phyloP scores from a whole-genome alignment of 2,113 vertebrate genomes.

The Raja brachyura region DNA sequence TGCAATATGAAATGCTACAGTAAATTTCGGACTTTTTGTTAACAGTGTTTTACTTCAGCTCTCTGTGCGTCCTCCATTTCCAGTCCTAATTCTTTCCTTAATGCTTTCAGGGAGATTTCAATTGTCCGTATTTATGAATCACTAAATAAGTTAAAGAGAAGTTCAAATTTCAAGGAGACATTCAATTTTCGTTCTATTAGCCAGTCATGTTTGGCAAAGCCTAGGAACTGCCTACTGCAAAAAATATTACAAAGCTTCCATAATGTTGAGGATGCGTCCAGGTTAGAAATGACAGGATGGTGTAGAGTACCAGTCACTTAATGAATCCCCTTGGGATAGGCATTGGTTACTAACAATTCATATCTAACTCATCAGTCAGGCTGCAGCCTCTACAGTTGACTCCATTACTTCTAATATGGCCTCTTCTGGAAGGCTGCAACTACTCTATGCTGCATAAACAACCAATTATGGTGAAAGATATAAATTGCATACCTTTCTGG shows the following conservation, averaged over 20 bases:
- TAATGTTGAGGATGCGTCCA: constrained; percentile 48
- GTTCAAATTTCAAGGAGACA: constrained; percentile 39
- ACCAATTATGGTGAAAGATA: constrained; percentile 57
- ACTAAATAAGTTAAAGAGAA: constrained; percentile 38
- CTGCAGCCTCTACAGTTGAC: constrained; percentile 53
- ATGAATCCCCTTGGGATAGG: constrained; percentile 68
- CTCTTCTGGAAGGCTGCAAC: constrained; percentile 49
- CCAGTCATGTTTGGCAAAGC: constrained; percentile 38
- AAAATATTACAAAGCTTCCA: constrained; percentile 38
- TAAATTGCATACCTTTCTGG: constrained; percentile 52
- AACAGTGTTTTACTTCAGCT: background rate
- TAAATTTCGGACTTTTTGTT: constrained; percentile 16
- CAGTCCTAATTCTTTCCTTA: constrained; percentile 30
- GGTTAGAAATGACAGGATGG: constrained; percentile 60
- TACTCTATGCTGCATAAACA: constrained; percentile 54
- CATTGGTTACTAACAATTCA: constrained; percentile 57
- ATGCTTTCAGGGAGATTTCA: constrained; percentile 38
- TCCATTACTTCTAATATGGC: constrained; percentile 48
- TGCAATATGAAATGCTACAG: background rate
- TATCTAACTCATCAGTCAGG: constrained; percentile 58
- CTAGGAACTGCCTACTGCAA: constrained; percentile 32
- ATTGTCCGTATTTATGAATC: constrained; percentile 38
- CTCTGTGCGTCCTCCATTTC: constrained; percentile 32
- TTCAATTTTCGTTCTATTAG: constrained; percentile 39
- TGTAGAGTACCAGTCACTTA: constrained; percentile 63